Base-by-base conservation (phyloP, 2,797 vertebrate genomes). In the Aldrovandia affinis region DNA sequence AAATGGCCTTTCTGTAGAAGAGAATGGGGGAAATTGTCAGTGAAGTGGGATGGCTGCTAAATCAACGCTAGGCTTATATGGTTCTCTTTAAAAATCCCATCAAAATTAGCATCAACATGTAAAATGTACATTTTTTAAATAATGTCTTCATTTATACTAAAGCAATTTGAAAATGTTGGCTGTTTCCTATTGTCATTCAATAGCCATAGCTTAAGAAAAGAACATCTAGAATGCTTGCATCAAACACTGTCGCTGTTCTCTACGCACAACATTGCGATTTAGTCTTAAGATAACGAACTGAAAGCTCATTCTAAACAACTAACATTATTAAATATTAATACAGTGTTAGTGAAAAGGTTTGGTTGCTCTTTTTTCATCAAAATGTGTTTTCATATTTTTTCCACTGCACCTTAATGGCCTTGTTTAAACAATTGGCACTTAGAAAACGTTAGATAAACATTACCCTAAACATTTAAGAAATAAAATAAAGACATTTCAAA, bases 21-120 rank as follows among this genome's bases (percentile, higher is more conserved):
- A 96, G 96, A 96, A 92, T 89, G 87, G 92, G 95, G 95, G 94
- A 95, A 96, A 96, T 94, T 96, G 96, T 96, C 95, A 96, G 96
- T 94, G 96, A 94, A 95, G 94, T 94, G 94, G 95, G 92, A 96
- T 96, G 96, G 95, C 95, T 95, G 96, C 97, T 97, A 95, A 97
- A 96, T 95, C 96, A 97, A 95, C 95, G 95, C 96, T 95, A 96
- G 92, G 90, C 92, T 96, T 95, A 94, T 96, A 96, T 97, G 96
- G 97, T 97, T 97, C 96, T 97, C 90, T 96, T 86, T 83, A 80
- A 84, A 91, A 90, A 81, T 95, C 95, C 96, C 96, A 98, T 98
- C 96, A 97, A 97, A 97, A 98, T 97, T 98, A 98, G 96, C 96
- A 96, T 99, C 95, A 96, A 97, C 97, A 97, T 98, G 97, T 98